Evolutionary conservation across 2,113 vertebrate genomes (phyloP), one percentile per base, ranked within the genome.

Genomic region (Thymallus thymallus): DNA sequence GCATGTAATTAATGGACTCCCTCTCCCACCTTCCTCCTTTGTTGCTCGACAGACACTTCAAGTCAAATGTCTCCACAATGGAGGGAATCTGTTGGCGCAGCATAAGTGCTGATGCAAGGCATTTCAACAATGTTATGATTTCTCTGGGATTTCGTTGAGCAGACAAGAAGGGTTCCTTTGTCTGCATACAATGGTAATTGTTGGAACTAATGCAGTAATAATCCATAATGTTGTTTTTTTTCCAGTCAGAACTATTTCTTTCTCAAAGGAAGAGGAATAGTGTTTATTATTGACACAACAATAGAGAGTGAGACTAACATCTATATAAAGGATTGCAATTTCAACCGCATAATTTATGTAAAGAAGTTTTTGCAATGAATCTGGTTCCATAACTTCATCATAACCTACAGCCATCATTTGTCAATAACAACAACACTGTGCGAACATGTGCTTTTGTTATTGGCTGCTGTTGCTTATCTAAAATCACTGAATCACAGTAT

Each of bases 1-100:
- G 90, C 88, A 87, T 88, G 87, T 91, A 88, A 91, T 89, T 91
- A 90, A 90, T 90, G 90, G 87, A 88, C 74, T 80, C 87, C 89
- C 86, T 90, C 84, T 88, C 80, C 84, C 84, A 82, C 74, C 86
- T 85, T 86, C 87, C 85, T 87, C 87, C 90, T 91, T 90, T 89
- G 92, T 91, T 89, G 88, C 90, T 88, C 85, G 68, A 87, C 87
- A 90, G 88, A 88, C 88, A 87, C 87, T 60, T 89, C 86, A 82
- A 91, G 89, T 90, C 86, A 89, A 89, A 91, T 84, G 86, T 88
- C 89, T 89, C 89, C 85, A 87, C 88, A 88, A 89, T 81, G 82
- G 84, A 80, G 75, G 85, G 76, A 87, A 85, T 77, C 78, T 88
- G 82, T 86, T 86, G 80, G 84, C 87, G 71, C 74, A 72, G 88